Evolutionary conservation across 2,113 vertebrate genomes (phyloP), one percentile per base, ranked within the genome.

Genomic region (Rhabdomys dilectus): DNA sequence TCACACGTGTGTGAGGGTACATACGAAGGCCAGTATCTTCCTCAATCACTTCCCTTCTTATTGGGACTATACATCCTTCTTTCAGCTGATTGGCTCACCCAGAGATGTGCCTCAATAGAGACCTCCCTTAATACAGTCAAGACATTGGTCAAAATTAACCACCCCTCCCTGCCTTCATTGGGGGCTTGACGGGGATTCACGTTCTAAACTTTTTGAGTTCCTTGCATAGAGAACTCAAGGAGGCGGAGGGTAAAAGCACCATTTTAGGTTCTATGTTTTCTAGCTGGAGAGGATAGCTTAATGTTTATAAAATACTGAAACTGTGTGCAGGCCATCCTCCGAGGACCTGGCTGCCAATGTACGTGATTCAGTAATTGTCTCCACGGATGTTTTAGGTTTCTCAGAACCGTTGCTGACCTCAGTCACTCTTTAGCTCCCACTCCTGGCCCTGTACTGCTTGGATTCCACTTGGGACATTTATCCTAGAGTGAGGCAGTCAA

Each of bases 171-270:
- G 26, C 24, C 66, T 76, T 68, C 29, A 56, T 13, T 82, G 86
- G 62, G 3, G 36, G 75, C 60, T 53, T 45, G 34, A 53, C 26
- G 11, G 29, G 51, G 39, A 11, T 31, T 84, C 17, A 90, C 77
- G 26, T 91, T 92, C 16, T 53, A 36, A 94, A 81, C 36, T 64
- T 88, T 88, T 88, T 84, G 75, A 90, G 64, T 94, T 92, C 89
- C 48, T 80, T 42, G 13, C 31, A 72, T 11, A 68, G 62, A 89
- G 93, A 88, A 88, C 68, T 73, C 34, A 60, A 84, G n/a, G 36
- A 94, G 39, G 36, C 64, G 9, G 12, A 73, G 31, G 45, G 68
- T 8, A 13, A 36, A 82, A 36, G 22, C 26, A 31, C 4, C 68
- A 39, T 5, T 29, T 89, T 60, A 42, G 15, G 56, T n/a, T n/a